A percentile compares a stretch with the other conserved stretches of the same genome.
Conservation (phyloP, 2,113 vertebrate genomes). For the Tinamus guttatus region DNA sequence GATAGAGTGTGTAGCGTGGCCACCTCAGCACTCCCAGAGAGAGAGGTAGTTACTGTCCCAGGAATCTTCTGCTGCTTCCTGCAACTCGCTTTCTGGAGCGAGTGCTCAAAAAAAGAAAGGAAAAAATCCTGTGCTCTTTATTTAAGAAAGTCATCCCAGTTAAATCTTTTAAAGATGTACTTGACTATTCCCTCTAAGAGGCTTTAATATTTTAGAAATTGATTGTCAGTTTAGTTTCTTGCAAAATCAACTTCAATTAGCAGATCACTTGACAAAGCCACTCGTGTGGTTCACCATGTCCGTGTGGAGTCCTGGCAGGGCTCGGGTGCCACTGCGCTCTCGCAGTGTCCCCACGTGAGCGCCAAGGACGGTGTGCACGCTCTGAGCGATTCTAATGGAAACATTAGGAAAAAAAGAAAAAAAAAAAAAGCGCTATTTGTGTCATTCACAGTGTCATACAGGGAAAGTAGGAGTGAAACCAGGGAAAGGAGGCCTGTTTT, state of each 20-base stretch:
- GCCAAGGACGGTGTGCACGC: not conserved
- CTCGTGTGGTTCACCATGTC: no score
- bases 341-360: not conserved
- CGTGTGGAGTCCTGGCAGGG: no score
- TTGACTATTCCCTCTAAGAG: slow-evolving; percentile 45
- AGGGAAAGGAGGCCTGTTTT: not conserved
- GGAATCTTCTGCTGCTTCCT: not conserved
- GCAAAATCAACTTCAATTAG: slow-evolving; percentile 32
- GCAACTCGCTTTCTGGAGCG: slow-evolving; percentile 10
- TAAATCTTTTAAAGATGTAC: slow-evolving; percentile 58
- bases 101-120: slow-evolving; percentile 3
- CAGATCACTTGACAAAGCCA: slow-evolving; percentile 23
- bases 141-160: slow-evolving; percentile 41
- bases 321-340: not conserved
- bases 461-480: not conserved
- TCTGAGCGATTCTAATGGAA: not conserved
- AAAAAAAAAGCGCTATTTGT: not conserved
- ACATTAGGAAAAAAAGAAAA: not conserved
- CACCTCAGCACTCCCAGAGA: slow-evolving; percentile 21
- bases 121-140: slow-evolving; percentile 29
- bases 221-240: slow-evolving; percentile 77
- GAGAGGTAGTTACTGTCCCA: slow-evolving; percentile 62
- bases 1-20: slow-evolving; percentile 43
- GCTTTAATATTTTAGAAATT: slow-evolving; percentile 65
- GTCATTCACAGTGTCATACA: slow-evolving; percentile 67